These are phyloP conservation scores for Brenthis ino DNA, from an alignment of 2,888 invertebrate genomes.

Conservation along the genomic window DNA sequence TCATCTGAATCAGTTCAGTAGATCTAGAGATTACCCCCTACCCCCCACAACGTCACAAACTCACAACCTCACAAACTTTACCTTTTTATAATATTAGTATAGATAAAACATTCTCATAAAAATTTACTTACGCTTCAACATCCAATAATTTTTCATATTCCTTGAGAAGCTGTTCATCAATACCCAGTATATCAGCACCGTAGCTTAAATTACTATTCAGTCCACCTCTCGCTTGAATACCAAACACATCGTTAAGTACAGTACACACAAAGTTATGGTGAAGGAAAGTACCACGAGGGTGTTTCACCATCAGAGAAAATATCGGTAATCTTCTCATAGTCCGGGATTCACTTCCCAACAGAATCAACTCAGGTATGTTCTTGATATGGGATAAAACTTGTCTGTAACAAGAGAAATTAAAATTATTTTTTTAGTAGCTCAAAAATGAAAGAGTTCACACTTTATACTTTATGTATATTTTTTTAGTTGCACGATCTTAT, in stretches of 20 bases:
- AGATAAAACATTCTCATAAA: not conserved
- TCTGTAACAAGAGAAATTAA: constrained; percentile 66
- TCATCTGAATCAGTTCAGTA: no score
- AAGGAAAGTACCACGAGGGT: constrained; percentile 90
- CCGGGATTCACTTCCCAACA: constrained; percentile 87
- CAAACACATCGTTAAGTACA: constrained; percentile 94
- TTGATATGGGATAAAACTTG: constrained; percentile 90
- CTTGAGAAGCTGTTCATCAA: constrained; percentile 88
- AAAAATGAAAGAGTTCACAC: not conserved
- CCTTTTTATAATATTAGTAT: no score
- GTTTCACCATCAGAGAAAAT: constrained; percentile 92
- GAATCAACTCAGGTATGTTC: constrained; percentile 89
- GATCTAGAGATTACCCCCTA: no score
- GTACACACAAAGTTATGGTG: constrained; percentile 95
- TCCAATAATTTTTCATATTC: constrained; percentile 86
- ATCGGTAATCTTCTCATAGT: constrained; percentile 88
- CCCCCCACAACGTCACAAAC: no score
- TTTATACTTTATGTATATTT: not conserved
- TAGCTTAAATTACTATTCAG: constrained; percentile 92
- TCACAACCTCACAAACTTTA: no score
- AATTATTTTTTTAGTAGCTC: not conserved
- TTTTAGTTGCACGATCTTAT: not conserved
- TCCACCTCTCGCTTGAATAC: constrained; percentile 92
- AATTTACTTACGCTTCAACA: constrained; percentile 69
- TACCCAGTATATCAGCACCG: constrained; percentile 92